Percentiles rank a stretch among this genome's conserved stretches.
phyloP scores from a whole-genome alignment of 1,140 invertebrate genomes.

The Vollenhovia emeryi region DNA sequence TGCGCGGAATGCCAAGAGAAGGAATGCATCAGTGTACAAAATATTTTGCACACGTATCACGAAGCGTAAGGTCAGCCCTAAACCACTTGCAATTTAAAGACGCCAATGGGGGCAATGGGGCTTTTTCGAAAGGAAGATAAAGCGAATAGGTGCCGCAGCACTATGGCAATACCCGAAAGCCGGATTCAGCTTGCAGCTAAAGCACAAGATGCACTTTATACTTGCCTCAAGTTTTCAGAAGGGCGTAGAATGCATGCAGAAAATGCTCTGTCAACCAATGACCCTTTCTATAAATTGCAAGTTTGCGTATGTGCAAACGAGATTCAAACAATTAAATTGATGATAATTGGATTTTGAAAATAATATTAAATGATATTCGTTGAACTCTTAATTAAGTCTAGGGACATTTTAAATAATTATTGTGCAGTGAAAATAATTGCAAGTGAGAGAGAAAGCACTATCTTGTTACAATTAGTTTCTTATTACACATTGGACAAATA shows the following conservation, averaged over 20 bases:
- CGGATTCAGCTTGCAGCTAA: constrained; percentile 4
- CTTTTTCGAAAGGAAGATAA: constrained; percentile 38
- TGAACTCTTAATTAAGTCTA: not conserved
- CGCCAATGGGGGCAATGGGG: constrained; percentile 40
- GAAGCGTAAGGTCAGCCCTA: constrained; percentile 64
- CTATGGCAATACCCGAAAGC: constrained; percentile 21
- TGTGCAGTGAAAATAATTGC: not conserved
- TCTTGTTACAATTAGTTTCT: not conserved
- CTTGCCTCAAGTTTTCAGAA: constrained; percentile 10
- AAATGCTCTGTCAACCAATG: not conserved
- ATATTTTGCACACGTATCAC: constrained; percentile 60
- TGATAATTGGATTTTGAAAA: not conserved
- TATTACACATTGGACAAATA: too few species aligned
- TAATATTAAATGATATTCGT: not conserved
- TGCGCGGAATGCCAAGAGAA: constrained; percentile 30
- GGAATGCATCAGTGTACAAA: constrained; percentile 36
- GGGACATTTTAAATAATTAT: not conserved
- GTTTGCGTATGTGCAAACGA: not conserved
- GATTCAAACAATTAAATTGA: not conserved
- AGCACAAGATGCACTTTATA: constrained; percentile 26
- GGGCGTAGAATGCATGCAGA: not conserved
- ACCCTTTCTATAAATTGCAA: not conserved
- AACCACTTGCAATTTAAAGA: constrained; percentile 62
- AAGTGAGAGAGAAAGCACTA: not conserved
- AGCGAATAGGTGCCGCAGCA: constrained; percentile 10